Conservation (phyloP, 2,113 vertebrate genomes). For the Podocnemis expansa region DNA sequence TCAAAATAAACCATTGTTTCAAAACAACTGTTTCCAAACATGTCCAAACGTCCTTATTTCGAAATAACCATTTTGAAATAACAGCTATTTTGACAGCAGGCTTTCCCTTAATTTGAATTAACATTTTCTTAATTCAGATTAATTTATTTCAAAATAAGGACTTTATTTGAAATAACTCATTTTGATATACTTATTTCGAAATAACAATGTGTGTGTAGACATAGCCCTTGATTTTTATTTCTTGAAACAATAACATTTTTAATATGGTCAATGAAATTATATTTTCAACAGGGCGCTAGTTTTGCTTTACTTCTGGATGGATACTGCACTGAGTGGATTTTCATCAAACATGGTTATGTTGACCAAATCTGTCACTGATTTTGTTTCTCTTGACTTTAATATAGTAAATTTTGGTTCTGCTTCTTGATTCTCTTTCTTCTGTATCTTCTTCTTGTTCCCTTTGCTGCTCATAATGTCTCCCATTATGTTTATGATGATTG, state of each 20-base stretch:
- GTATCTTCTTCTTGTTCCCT: background rate
- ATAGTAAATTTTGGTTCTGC: accelerated
- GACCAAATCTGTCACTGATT: accelerated
- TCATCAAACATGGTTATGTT: accelerated
- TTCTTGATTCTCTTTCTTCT: background rate
- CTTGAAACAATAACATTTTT: background rate
- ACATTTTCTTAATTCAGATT: no score
- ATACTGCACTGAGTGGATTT: accelerated
- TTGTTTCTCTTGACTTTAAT: accelerated
- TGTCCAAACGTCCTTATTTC: no score
- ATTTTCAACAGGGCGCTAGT: background rate
- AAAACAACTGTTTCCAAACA: no score
- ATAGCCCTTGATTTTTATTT: accelerated
- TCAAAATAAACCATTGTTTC: no score
- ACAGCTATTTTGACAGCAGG: no score
- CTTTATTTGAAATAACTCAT: no score
- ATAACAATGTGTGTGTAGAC: no score
- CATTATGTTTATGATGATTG: background rate
- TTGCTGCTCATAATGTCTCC: background rate
- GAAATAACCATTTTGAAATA: no score
- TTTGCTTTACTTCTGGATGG: background rate
- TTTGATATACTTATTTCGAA: no score
- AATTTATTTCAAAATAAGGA: no score
- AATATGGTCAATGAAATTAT: accelerated
- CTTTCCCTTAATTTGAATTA: no score